These are phyloP conservation scores for Eristalis tenax DNA, from an alignment of 2,888 invertebrate genomes.

Conservation along the genomic window DNA sequence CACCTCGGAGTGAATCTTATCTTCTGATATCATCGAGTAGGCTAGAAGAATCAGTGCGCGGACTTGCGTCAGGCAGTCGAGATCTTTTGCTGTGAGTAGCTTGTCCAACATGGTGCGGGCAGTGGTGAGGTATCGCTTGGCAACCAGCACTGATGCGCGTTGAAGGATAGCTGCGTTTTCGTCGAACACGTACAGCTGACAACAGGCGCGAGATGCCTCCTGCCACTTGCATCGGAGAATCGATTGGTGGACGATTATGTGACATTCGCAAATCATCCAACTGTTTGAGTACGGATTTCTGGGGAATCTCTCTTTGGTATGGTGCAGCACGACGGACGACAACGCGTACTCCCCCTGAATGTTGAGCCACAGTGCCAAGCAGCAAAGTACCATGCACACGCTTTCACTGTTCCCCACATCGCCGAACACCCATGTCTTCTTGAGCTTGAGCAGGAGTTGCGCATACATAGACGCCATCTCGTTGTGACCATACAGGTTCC, in stretches of 20 bases:
- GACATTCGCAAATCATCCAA: slow-evolving; percentile 87
- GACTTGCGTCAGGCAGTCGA: slow-evolving; percentile 82
- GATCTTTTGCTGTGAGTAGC: slow-evolving; percentile 77
- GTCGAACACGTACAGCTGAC: slow-evolving; percentile 86
- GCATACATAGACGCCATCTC: slow-evolving; percentile 91
- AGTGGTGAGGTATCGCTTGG: slow-evolving; percentile 79
- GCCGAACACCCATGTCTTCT: slow-evolving; percentile 83
- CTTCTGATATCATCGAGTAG: slow-evolving; percentile 83
- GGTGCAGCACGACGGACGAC: slow-evolving; percentile 84
- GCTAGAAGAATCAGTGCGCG: slow-evolving; percentile 87
- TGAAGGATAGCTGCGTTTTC: slow-evolving; percentile 85
- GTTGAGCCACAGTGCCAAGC: slow-evolving; percentile 83
- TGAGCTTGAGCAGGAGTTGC: slow-evolving; percentile 89
- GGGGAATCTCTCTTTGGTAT: slow-evolving; percentile 85
- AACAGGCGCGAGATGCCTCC: slow-evolving; percentile 86
- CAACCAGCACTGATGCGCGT: slow-evolving; percentile 79
- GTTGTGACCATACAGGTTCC: slow-evolving; percentile 93
- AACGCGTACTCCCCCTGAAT: slow-evolving; percentile 83
- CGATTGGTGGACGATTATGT: slow-evolving; percentile 82
- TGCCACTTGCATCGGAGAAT: slow-evolving; percentile 84
- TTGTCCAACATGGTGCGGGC: slow-evolving; percentile 78
- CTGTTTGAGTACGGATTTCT: slow-evolving; percentile 84
- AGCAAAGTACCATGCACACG: slow-evolving; percentile 87
- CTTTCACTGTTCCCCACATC: slow-evolving; percentile 85
- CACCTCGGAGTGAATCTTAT: slow-evolving; percentile 83